Conservation (phyloP, 2,888 invertebrate genomes). For the Acheta domesticus region DNA sequence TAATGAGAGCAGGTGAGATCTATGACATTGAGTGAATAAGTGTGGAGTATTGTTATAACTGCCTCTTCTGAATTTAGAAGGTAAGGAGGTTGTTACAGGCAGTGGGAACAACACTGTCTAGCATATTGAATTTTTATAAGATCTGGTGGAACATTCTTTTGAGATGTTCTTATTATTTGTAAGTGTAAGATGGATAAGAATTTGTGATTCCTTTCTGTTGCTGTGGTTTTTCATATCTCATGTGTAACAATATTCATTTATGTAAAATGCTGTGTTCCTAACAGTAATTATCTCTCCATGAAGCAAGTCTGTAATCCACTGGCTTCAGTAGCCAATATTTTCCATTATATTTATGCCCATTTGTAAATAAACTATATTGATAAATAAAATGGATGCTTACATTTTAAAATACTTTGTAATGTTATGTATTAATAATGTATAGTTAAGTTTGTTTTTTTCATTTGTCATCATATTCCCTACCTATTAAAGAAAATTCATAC, state of each 20-base stretch:
- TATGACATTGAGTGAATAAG: not conserved
- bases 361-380: not conserved
- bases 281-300: not conserved
- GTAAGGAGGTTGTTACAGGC: not conserved
- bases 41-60: not conserved
- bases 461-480: too few species aligned
- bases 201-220: not conserved
- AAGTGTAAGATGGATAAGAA: not conserved
- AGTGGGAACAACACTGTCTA: not conserved
- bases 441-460: too few species aligned
- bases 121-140: not conserved
- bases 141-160: not conserved
- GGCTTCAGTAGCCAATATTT: not conserved
- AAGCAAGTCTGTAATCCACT: not conserved
- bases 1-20: not conserved
- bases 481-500: too few species aligned
- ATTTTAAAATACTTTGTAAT: not conserved
- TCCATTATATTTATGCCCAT: conserved; percentile 8
- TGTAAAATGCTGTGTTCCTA: conserved; percentile 7
- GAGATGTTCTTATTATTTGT: not conserved
- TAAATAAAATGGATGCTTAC: not conserved
- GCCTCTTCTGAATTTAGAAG: too few species aligned
- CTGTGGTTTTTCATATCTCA: not conserved
- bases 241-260: not conserved
- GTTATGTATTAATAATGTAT: too few species aligned